Conservation (phyloP, 2,797 vertebrate species). For the Chloroceryle inda region DNA sequence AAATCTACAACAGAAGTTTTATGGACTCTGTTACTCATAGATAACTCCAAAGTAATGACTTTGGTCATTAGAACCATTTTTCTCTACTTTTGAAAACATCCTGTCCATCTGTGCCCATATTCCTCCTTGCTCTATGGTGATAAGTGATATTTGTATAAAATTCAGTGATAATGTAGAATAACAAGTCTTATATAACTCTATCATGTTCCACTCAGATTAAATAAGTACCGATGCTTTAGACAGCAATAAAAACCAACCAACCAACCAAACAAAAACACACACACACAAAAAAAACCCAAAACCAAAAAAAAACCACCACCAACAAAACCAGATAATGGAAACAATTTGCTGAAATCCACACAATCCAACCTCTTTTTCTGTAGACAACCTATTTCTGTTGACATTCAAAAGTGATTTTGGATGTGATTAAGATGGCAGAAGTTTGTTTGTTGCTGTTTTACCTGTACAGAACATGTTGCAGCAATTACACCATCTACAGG, state of each 20-base stretch:
- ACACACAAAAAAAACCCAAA: too few species aligned
- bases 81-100: neutral
- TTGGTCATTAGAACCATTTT: neutral
- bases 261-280: too few species aligned
- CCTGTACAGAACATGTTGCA: conserved; percentile 97
- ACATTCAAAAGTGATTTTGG: neutral
- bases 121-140: neutral
- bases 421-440: neutral
- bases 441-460: conserved; percentile 60
- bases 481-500: conserved; percentile 98
- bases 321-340: neutral
- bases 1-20: neutral
- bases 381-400: neutral
- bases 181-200: neutral
- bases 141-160: neutral
- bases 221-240: neutral
- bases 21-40: neutral
- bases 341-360: neutral
- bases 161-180: neutral
- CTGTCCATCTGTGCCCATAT: neutral
- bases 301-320: neutral
- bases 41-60: neutral
- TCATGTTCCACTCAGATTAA: neutral
- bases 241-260: neutral
- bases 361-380: neutral